Evolutionary conservation across 1,140 invertebrate species (phyloP).

Genomic region (Musca vetustissima): DNA sequence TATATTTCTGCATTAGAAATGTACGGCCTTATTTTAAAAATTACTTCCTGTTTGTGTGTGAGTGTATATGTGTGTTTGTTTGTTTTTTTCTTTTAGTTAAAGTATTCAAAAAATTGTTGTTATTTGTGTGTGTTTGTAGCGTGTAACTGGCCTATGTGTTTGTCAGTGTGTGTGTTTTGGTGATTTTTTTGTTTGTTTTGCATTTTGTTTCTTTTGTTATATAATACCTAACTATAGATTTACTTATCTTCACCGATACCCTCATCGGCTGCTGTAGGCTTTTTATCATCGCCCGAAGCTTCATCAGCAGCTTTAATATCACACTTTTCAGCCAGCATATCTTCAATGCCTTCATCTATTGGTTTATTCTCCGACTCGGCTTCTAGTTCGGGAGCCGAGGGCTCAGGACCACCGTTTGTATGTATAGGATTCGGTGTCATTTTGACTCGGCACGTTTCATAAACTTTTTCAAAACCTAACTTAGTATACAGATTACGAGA

Average conservation of each 20-base stretch:
- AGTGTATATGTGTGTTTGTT: no score
- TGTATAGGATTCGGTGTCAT: conserved; percentile 61
- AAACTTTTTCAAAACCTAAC: conserved; percentile 75
- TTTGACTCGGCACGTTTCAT: conserved; percentile 74
- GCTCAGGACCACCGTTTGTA: conserved; percentile 38
- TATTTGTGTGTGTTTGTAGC: background rate
- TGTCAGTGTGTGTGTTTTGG: conserved; percentile 6
- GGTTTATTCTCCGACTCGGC: conserved; percentile 36
- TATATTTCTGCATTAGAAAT: background rate
- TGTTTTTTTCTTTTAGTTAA: background rate
- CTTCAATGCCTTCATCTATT: conserved; percentile 51
- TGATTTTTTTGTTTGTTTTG: background rate
- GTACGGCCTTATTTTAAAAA: no score
- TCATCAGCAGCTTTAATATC: conserved; percentile 53
- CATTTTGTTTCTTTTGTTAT: background rate
- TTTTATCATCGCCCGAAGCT: conserved; percentile 38
- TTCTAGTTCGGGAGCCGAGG: background rate
- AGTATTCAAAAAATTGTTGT: conserved; percentile 14
- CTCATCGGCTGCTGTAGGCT: conserved; percentile 48
- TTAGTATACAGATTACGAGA: conserved; percentile 78
- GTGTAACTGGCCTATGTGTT: background rate
- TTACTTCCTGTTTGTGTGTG: no score
- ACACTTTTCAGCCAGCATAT: conserved; percentile 56
- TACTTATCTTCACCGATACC: conserved; percentile 54
- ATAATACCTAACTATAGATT: conserved; percentile 17